Conservation (phyloP, 2,797 vertebrate species). For the Galagoides demidoff region DNA sequence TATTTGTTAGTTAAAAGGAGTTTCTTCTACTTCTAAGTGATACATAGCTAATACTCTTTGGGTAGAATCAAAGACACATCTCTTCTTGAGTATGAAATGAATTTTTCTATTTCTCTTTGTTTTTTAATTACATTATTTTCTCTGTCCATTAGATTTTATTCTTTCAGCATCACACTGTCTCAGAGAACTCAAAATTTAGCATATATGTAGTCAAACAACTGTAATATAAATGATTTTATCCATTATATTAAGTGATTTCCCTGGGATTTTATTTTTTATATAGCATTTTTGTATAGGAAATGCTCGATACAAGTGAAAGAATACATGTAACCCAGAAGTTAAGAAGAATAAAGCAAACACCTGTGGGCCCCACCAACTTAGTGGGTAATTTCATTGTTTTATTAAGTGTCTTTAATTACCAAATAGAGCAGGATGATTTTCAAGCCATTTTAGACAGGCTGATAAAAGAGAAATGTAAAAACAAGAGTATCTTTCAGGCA, state of each 20-base stretch:
- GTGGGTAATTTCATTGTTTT: not conserved
- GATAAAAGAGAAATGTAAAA: not conserved
- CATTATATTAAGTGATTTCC: not conserved
- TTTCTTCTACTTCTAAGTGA: not conserved
- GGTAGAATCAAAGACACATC: not conserved
- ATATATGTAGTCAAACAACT: not conserved
- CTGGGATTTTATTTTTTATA: not conserved
- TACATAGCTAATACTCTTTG: not conserved
- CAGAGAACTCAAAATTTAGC: not conserved
- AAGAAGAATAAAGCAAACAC: not conserved
- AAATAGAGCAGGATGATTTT: not conserved
- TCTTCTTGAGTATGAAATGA: not conserved
- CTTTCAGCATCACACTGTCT: not conserved
- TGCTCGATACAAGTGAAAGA: not conserved
- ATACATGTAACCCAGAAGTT: not conserved
- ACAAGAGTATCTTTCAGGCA: not conserved
- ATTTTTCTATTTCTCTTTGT: not conserved
- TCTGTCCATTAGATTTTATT: not conserved
- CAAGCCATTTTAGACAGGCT: not conserved
- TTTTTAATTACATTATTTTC: not conserved
- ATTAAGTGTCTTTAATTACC: slow-evolving; percentile 26
- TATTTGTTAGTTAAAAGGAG: not conserved
- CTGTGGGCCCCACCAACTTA: not conserved
- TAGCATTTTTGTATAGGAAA: not conserved
- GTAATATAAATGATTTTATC: not conserved